These are phyloP conservation scores for Hexactinellida sp. DNA, from an alignment of 37 sponge, comb jelly and placozoan genomes.

Conservation along the genomic window DNA sequence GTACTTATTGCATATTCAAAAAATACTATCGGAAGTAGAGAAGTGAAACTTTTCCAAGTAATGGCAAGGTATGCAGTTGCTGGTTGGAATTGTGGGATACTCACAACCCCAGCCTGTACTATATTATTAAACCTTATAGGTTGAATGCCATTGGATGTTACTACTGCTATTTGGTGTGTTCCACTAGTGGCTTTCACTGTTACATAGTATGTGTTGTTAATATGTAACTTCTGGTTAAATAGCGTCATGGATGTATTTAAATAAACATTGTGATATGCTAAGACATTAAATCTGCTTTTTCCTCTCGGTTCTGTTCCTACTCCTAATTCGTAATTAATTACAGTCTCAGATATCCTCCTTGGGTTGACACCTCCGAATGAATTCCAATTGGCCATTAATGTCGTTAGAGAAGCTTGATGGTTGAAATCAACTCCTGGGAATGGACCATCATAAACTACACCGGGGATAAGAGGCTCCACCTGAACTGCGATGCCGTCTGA, in stretches of 20 bases:
- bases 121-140: slow-evolving; percentile 25
- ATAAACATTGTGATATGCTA: slow-evolving; percentile 48
- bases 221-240: slow-evolving; percentile 28
- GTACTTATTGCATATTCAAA: slow-evolving; percentile 62
- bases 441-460: slow-evolving; percentile 50
- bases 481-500: slow-evolving; percentile 51
- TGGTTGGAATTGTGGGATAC: slow-evolving; percentile 30
- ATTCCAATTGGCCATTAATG: slow-evolving; percentile 39
- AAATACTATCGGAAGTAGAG: slow-evolving; percentile 42
- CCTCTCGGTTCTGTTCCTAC: slow-evolving; percentile 43
- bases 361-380: slow-evolving; percentile 47
- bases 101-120: slow-evolving; percentile 37
- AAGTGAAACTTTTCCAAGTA: slow-evolving; percentile 55
- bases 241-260: slow-evolving; percentile 31
- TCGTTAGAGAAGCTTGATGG: slow-evolving; percentile 41
- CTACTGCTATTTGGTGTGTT: slow-evolving; percentile 38
- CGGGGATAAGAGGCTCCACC: slow-evolving; percentile 29
- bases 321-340: slow-evolving; percentile 48
- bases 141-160: slow-evolving; percentile 62
- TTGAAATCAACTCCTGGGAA: slow-evolving; percentile 38
- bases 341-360: slow-evolving; percentile 28
- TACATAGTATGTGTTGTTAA: slow-evolving; percentile 34
- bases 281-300: slow-evolving; percentile 48
- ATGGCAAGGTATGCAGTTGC: slow-evolving; percentile 18
- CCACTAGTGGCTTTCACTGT: slow-evolving; percentile 63